Conservation (phyloP, 2,888 invertebrate genomes). For the Ochropleura plecta region DNA sequence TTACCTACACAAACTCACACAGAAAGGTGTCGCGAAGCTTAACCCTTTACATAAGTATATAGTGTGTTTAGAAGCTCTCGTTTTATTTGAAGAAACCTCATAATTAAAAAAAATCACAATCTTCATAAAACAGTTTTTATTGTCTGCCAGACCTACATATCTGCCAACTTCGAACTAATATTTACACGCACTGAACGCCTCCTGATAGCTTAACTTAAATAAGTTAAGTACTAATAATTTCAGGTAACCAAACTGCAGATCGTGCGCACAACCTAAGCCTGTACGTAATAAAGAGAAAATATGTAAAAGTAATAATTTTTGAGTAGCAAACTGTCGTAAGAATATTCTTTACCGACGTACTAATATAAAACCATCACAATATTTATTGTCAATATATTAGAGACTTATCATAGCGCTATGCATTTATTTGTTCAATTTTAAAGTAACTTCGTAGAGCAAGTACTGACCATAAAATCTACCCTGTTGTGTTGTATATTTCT, state of each 20-base stretch:
- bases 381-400: slow-evolving; percentile 63
- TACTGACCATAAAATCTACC: slow-evolving; percentile 39
- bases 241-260: slow-evolving; percentile 36
- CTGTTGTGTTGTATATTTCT: slow-evolving; percentile 46
- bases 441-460: slow-evolving; percentile 36
- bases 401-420: slow-evolving; percentile 58
- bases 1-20: slow-evolving; percentile 71
- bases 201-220: slow-evolving; percentile 35
- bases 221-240: slow-evolving; percentile 48
- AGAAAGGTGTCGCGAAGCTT: slow-evolving; percentile 56
- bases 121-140: neutral
- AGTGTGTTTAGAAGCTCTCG: slow-evolving; percentile 9
- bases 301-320: slow-evolving; percentile 54
- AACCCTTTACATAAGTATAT: slow-evolving; percentile 10
- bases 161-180: slow-evolving; percentile 24
- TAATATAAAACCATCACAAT: slow-evolving; percentile 64
- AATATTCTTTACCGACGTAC: slow-evolving; percentile 50
- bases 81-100: slow-evolving; percentile 1
- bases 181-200: slow-evolving; percentile 32
- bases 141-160: neutral
- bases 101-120: neutral
- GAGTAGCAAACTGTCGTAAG: slow-evolving; percentile 33
- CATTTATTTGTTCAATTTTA: slow-evolving; percentile 67
- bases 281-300: slow-evolving; percentile 56
- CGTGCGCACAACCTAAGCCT: slow-evolving; percentile 36